Base-by-base conservation (phyloP, 2,888 invertebrate species). In the Sinhomidia bicolor region DNA sequence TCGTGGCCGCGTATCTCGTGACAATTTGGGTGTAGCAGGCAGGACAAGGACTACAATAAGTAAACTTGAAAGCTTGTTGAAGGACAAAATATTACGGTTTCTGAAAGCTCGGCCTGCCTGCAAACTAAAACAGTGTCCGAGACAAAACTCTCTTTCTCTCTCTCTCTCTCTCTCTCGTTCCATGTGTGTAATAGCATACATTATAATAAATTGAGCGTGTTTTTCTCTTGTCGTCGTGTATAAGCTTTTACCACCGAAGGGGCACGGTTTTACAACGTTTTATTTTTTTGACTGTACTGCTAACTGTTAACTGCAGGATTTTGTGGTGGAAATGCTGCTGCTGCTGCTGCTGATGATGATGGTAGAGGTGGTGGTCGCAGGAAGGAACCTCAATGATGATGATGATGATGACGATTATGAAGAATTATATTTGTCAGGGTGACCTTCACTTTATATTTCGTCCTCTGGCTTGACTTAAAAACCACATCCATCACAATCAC, bases 401-500 rank as follows among this genome's bases (percentile, higher is more conserved):
- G 47, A 68, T 36, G 36, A 68, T 36, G 32, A 68, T 36, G 47
- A 68, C 68, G 36, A 68, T 36, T n/a, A 68, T 36, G 68, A 36
- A 32, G 36, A 68, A 32, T 68, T 68, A 14, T 68, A 36, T 36
- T 68, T 76, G 23, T 41, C 80, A 60, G 60, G 36, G 29, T 82
- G 68, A 82, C 81, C 68, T 65, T 68, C 47, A 65, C 51, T 82
- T 74, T 68, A 68, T 7, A 54, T 57, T 68, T 82, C 51, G 62
- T 47, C 32, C 51, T 47, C 65, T 51, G 81, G 57, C 65, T 47
- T 51, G 81, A 36, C 65, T 82, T 68, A 65, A 57, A 82, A 82
- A 68, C 51, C 81, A 82, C 81, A 82, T 82, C 32, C 65, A 82
- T 82, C 81, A 82, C 47, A 68, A 82, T 68, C 81, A 82, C 41